These are phyloP conservation scores for Harpagifer antarcticus DNA, from an alignment of 2,797 vertebrate genomes.

Conservation along the genomic window DNA sequence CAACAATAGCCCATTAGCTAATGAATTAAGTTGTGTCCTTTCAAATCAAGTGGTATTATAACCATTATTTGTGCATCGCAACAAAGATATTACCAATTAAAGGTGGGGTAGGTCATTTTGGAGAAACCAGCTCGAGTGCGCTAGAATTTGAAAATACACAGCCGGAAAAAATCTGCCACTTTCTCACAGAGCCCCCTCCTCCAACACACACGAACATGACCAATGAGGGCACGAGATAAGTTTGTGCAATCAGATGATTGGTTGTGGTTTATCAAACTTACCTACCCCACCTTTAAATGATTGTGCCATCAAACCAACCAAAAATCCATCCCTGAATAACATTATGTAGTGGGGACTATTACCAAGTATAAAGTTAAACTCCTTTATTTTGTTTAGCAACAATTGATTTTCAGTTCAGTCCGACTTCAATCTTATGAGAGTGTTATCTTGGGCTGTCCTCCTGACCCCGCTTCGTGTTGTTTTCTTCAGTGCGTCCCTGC, in stretches of 20 bases:
- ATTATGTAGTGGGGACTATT: background rate
- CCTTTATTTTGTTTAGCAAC: background rate
- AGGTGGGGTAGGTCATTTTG: no score
- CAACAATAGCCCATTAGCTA: background rate
- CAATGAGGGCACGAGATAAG: no score
- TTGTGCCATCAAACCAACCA: background rate
- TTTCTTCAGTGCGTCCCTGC: slow-evolving; percentile 39
- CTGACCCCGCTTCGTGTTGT: slow-evolving; percentile 23
- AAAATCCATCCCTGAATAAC: background rate
- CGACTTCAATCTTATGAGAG: slow-evolving; percentile 12
- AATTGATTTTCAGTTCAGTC: background rate
- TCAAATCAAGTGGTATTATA: background rate
- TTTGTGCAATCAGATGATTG: no score
- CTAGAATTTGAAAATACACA: no score
- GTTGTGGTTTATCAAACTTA: no score
- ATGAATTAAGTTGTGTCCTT: background rate
- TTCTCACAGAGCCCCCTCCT: no score
- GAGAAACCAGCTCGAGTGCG: no score
- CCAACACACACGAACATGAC: no score
- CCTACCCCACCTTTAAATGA: no score
- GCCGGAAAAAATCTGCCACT: no score
- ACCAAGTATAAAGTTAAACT: background rate
- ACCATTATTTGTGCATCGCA: background rate
- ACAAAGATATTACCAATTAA: background rate
- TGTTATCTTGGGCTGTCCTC: slow-evolving; percentile 20